Base-by-base conservation (phyloP, 2,113 vertebrate genomes). In the Sphyrna mokarran region DNA sequence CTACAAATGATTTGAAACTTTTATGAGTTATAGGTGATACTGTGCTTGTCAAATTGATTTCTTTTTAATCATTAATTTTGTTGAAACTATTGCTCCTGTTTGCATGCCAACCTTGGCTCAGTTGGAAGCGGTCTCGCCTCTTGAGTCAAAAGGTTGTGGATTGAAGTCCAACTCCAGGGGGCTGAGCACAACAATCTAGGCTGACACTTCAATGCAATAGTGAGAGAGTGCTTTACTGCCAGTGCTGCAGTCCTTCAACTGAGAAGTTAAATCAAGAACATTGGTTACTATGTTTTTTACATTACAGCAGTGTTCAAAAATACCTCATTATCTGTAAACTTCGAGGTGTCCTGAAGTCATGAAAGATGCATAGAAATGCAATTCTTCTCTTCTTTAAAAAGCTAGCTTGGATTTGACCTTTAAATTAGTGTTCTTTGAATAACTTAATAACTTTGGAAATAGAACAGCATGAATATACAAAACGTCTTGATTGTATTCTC, bases 391-490 rank as follows among this genome's bases (percentile, higher is more conserved):
- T 20, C 66, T 76, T 76, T 76, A 76, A 26, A 76, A 76, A 11
- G 72, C 33, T 76, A 22, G 83, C 40, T 43, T 48, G 48, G 23
- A 86, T 66, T 93, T 93, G 90, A 93, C 29, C 29, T 93, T 93
- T 72, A 95, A 72, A 76, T 72, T 1, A 48, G 43, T 76, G 54
- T 11, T 48, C 29, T 58, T 89, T 89, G 87, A 37, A 0, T 95
- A 40, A 72, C 94, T 70, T 72, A 72, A 95, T 94, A n/a, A 95
- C 94, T 95, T 95, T 43, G 20, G 37, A 66, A 94, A 26, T 70
- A 10, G 26, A 43, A 10, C 23, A 76, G 69, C 69, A 54, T 95
- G 94, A 95, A 29, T 54, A 22, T 69, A 29, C 23, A 13, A 43
- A 72, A 8, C 40, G 72, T 94, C 29, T 69, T 72, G 40, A 18